phyloP scores from a whole-genome alignment of 2,113 vertebrate genomes.

The Uria aalge region DNA sequence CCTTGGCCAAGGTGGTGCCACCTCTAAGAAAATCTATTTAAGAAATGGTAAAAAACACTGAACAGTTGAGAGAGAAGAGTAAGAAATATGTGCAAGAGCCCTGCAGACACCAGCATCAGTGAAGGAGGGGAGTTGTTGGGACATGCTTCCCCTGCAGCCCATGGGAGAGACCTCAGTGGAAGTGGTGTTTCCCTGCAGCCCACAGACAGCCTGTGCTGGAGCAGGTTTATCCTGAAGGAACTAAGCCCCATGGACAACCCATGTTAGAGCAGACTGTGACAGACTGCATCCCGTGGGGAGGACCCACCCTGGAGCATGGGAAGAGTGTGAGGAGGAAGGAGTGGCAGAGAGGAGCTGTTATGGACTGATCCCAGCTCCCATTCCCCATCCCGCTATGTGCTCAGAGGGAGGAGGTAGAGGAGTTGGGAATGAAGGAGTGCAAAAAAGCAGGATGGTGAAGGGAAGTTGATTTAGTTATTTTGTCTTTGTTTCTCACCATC shows the following conservation, averaged over 20 bases:
- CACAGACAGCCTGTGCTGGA: neutral
- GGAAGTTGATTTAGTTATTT: neutral
- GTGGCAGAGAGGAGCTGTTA: neutral
- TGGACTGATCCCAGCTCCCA: fast-evolving
- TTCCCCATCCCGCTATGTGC: fast-evolving
- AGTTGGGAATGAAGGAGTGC: neutral
- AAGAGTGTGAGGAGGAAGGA: neutral
- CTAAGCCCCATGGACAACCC: fast-evolving
- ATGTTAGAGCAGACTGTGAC: neutral
- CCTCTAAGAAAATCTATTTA: neutral
- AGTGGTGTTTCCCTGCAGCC: neutral
- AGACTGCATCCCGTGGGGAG: neutral
- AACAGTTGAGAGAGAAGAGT: neutral
- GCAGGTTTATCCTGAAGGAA: neutral
- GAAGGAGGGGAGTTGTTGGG: fast-evolving
- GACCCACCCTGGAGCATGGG: neutral
- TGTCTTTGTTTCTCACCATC: neutral
- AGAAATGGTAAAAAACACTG: neutral
- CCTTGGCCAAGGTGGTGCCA: neutral
- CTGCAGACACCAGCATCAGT: neutral
- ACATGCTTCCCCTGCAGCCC: neutral
- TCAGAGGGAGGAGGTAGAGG: neutral
- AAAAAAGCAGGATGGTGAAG: neutral
- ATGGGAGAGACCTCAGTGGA: neutral
- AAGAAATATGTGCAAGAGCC: neutral